These are phyloP conservation scores for Plebejus melissa DNA, from an alignment of 2,888 invertebrate genomes.

Conservation along the genomic window DNA sequence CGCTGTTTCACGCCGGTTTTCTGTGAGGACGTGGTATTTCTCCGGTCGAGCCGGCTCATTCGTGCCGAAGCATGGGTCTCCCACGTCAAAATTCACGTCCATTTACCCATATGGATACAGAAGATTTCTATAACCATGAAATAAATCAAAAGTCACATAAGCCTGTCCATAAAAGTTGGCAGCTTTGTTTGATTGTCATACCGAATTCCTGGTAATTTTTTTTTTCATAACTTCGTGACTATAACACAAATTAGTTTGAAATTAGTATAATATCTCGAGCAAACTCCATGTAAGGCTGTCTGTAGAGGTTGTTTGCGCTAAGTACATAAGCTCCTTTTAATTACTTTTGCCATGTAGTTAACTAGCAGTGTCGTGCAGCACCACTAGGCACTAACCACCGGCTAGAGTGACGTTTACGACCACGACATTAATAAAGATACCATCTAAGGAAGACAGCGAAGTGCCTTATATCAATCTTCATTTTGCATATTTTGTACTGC, in stretches of 20 bases:
- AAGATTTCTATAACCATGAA: too few relatives aligned
- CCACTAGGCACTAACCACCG: conserved; percentile 1
- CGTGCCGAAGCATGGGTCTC: too few relatives aligned
- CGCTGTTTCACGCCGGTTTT: too few relatives aligned
- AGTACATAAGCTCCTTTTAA: conserved; percentile 10
- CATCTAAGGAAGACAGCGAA: conserved; percentile 1
- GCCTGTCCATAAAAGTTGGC: not conserved
- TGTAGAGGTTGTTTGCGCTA: not conserved
- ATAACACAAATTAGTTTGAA: not conserved
- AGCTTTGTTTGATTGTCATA: not conserved
- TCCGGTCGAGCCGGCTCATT: too few relatives aligned
- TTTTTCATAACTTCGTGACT: not conserved
- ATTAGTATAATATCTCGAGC: not conserved
- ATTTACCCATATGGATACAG: not conserved
- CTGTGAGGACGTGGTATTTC: too few relatives aligned
- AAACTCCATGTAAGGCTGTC: not conserved
- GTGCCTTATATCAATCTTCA: conserved; percentile 15
- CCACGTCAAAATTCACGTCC: not conserved
- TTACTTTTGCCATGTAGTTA: conserved; percentile 17
- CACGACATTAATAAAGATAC: conserved; percentile 7
- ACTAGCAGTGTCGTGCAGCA: conserved; percentile 12
- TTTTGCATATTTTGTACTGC: conserved; percentile 1
- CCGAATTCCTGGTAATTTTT: not conserved
- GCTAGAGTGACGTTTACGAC: conserved; percentile 5
- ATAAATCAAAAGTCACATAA: too few relatives aligned